These are phyloP conservation scores for Latrodectus elegans DNA, from an alignment of 2,888 invertebrate genomes.

Conservation along the genomic window DNA sequence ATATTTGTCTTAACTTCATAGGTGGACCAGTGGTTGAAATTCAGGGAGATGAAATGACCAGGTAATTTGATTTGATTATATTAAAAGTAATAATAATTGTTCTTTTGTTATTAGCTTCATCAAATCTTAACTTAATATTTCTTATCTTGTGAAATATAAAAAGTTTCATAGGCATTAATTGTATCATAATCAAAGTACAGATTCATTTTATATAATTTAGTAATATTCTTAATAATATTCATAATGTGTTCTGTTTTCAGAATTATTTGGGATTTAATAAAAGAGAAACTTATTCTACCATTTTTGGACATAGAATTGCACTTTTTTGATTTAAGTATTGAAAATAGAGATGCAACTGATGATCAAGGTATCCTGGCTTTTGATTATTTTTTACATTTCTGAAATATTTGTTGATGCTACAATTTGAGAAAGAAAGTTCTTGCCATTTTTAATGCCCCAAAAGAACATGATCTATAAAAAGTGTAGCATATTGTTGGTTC, in stretches of 20 bases:
- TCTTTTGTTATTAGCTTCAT: neutral
- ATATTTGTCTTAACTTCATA: constrained; percentile 13
- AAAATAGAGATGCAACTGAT: constrained; percentile 92
- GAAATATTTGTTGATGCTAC: neutral
- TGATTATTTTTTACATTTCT: neutral
- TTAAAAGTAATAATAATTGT: neutral
- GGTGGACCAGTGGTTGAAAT: constrained; percentile 91
- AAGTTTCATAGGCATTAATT: neutral
- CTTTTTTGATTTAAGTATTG: constrained; percentile 94
- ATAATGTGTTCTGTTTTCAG: constrained; percentile 75
- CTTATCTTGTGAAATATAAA: neutral
- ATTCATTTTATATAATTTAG: neutral
- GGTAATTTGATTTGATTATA: constrained; percentile 66
- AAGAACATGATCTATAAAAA: no score
- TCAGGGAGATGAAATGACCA: constrained; percentile 95
- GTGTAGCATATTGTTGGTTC: no score
- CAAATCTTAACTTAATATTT: neutral
- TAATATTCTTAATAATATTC: constrained; percentile 1
- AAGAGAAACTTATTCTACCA: constrained; percentile 95
- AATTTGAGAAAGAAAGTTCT: no score
- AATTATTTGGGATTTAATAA: constrained; percentile 98
- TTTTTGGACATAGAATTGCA: constrained; percentile 96
- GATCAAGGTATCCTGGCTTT: constrained; percentile 81
- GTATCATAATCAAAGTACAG: no score
- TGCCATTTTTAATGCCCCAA: no score